These are phyloP conservation scores for Cephalopachus bancanus DNA, from an alignment of 2,797 vertebrate species.

Conservation along the genomic window DNA sequence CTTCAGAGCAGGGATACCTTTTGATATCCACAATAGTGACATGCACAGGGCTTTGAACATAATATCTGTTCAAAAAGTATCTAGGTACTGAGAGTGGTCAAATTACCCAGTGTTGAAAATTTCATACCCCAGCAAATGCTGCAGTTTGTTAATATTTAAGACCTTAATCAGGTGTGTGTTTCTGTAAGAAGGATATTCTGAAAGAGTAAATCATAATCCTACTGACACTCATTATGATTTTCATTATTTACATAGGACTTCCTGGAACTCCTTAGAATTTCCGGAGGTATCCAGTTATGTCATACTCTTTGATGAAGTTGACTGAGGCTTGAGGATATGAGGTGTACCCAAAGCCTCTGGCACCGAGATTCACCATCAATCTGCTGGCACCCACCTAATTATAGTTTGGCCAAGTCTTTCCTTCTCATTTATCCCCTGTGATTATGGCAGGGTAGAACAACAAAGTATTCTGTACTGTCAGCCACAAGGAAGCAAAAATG, in stretches of 20 bases:
- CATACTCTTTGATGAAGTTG: not conserved
- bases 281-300: not conserved
- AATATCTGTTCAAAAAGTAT: not conserved
- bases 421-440: slow-evolving; percentile 14
- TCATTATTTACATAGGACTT: not conserved
- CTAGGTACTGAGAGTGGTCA: not conserved
- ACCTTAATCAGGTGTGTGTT: not conserved
- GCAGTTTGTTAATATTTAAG: not conserved
- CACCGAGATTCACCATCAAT: not conserved
- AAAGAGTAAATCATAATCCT: not conserved
- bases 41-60: not conserved
- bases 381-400: not conserved
- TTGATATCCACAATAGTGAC: not conserved
- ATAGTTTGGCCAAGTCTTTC: not conserved
- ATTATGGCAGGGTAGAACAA: not conserved
- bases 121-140: not conserved
- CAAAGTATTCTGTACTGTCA: slow-evolving; percentile 63
- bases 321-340: not conserved
- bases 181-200: not conserved
- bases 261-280: not conserved
- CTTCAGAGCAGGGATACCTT: not conserved
- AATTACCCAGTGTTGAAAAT: not conserved
- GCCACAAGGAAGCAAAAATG: slow-evolving; percentile 69
- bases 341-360: not conserved
- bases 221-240: not conserved